phyloP scores from a whole-genome alignment of 2,888 invertebrate genomes.

The Chirona hameri region DNA sequence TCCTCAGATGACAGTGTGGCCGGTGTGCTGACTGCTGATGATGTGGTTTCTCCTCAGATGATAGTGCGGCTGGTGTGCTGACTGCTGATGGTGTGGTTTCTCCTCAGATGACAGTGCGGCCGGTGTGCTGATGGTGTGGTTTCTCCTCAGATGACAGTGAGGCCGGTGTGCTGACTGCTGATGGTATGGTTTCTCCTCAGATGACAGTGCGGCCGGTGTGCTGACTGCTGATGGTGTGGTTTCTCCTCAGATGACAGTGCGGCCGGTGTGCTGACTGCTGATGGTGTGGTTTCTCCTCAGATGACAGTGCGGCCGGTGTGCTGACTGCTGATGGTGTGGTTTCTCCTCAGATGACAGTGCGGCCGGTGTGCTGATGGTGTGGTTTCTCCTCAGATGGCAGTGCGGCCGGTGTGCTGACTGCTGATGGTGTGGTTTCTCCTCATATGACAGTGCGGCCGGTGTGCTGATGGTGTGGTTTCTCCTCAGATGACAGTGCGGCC shows the following conservation, averaged over 20 bases:
- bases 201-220: no score
- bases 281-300: neutral
- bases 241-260: neutral
- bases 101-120: neutral
- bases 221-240: no score
- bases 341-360: neutral
- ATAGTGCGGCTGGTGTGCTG: no score
- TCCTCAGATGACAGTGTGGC: neutral
- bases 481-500: neutral
- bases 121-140: no score
- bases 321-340: no score
- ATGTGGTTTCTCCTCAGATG: no score
- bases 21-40: slow-evolving; percentile 14
- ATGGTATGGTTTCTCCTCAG: no score
- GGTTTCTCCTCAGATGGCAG: neutral
- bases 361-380: no score
- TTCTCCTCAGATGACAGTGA: neutral
- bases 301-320: no score
- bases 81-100: no score
- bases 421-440: neutral
- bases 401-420: neutral
- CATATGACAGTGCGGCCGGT: no score
- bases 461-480: no score
- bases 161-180: slow-evolving; percentile 1
- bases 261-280: slow-evolving; percentile 11